Evolutionary conservation across 2,797 vertebrate species (phyloP), one percentile per base, ranked within the genome.

Genomic region (Masticophis lateralis): DNA sequence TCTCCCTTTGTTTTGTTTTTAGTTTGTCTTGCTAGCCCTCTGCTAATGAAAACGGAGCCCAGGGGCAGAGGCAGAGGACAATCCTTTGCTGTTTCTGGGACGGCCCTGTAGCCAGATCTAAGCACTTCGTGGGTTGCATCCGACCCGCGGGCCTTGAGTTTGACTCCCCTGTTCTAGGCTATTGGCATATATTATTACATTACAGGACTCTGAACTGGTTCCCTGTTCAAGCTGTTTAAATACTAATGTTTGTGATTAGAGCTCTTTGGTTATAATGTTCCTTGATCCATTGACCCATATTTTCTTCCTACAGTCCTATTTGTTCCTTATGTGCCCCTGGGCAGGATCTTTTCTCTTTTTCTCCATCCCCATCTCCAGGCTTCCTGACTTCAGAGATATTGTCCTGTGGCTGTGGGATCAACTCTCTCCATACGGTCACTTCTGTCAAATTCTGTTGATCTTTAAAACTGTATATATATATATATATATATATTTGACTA

Each of bases 241-340:
- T 43, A 9, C 32, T 43, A 43, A 43, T 79, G 9, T 4, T 43
- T 37, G 66, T 32, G 66, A 37, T 74, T 74, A 37, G 5, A 32
- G n/a, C 0, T 69, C 13, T 69, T 43, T 79, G 74, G 74, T 79
- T 74, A 43, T 8, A 43, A 43, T 3, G 0, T 79, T 22, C 37
- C 37, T 79, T 43, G 32, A 43, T 79, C 69, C 43, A 37, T 10
- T 79, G 69, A 10, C 74, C 1, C 74, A 79, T 22, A 43, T 79
- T 79, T 43, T 51, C 74, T 79, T 18, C 74, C 37, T 79, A 79
- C 3, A 79, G 11, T 43, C 18, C 74, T 83, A 22, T 47, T 83
- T 22, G 9, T 20, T 9, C 20, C 4, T 11, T 83, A 79, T 79
- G 9, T 83, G 2, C 9, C 1, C 0, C 9, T 1, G 3, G 20